These are phyloP conservation scores for Ophion costatus DNA, from an alignment of 2,888 invertebrate genomes.

Conservation along the genomic window DNA sequence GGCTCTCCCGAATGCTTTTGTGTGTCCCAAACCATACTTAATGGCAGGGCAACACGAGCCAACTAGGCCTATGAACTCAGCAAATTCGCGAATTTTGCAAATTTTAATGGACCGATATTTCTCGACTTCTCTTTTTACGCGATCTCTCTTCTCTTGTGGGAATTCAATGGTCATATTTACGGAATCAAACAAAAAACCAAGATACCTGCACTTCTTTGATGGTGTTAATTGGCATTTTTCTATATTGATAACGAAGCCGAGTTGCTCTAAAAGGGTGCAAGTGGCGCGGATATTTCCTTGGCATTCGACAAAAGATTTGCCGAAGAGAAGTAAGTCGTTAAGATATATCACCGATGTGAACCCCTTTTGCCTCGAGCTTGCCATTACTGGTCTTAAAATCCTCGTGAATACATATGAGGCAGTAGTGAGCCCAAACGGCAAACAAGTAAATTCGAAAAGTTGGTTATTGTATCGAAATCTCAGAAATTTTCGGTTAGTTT, in stretches of 20 bases:
- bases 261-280: too few species aligned
- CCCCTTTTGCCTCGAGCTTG: slow-evolving; percentile 30
- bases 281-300: too few species aligned
- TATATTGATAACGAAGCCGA: too few species aligned
- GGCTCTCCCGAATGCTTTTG: slow-evolving; percentile 30
- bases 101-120: not conserved
- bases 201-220: too few species aligned
- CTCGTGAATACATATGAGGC: slow-evolving; percentile 70
- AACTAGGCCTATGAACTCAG: slow-evolving; percentile 16
- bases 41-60: slow-evolving; percentile 35
- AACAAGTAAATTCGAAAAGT: slow-evolving; percentile 68
- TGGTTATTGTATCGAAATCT: slow-evolving; percentile 63
- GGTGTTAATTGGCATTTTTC: too few species aligned
- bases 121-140: not conserved
- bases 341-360: slow-evolving; percentile 46
- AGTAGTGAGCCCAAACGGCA: slow-evolving; percentile 63
- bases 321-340: slow-evolving; percentile 31
- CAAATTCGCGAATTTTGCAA: slow-evolving; percentile 28
- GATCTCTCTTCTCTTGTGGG: not conserved
- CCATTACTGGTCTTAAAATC: slow-evolving; percentile 63
- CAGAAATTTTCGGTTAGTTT: slow-evolving; percentile 66
- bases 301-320: too few species aligned
- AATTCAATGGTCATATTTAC: slow-evolving; percentile 22
- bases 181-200: not conserved
- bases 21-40: slow-evolving; percentile 21